Base-by-base conservation (phyloP, 2,113 vertebrate genomes). In the Saccopteryx leptura region DNA sequence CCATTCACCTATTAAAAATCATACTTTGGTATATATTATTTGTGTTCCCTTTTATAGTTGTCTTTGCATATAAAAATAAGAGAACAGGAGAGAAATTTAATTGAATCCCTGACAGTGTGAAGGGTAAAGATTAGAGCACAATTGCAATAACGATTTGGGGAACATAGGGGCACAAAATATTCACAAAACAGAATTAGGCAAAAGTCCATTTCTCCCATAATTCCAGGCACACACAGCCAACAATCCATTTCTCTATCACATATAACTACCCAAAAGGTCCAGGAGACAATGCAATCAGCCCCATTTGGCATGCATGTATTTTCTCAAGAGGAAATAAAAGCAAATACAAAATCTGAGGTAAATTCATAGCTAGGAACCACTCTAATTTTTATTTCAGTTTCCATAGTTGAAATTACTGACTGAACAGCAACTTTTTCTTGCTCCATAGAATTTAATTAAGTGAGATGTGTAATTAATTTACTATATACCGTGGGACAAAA, bases 311-410 rank as follows among this genome's bases (percentile, higher is more conserved):
- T 50, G 24, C 12, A 4, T 68, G n/a, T 65, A 5, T 84, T 95
- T 80, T 80, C 68, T 91, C 46, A 81, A 71, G 76, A 86, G 71
- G 24, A 74, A 85, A 85, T 39, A 17, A 33, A 90, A 81, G 26
- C 46, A 85, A 87, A 74, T 39, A 71, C 54, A 82, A 91, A 83
- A 86, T 68, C 61, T 52, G 82, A 85, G 84, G 58, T 83, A 54
- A 92, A 79, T 84, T 89, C 39, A 54, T 56, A 69, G 10, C 14
- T 69, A 63, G 58, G 56, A 82, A 69, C 7, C 7, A 18, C 46
- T 89, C 48, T 90, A 19, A 63, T 75, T 78, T 93, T 92, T 63
- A 78, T 88, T 68, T 7, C 71, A 26, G 15, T 61, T 74, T 90
- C 8, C 31, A 28, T 61, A 66, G 33, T 74, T 11, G 26, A 90